phyloP scores from a whole-genome alignment of 1,140 invertebrate genomes.

The Solenopsis invicta region DNA sequence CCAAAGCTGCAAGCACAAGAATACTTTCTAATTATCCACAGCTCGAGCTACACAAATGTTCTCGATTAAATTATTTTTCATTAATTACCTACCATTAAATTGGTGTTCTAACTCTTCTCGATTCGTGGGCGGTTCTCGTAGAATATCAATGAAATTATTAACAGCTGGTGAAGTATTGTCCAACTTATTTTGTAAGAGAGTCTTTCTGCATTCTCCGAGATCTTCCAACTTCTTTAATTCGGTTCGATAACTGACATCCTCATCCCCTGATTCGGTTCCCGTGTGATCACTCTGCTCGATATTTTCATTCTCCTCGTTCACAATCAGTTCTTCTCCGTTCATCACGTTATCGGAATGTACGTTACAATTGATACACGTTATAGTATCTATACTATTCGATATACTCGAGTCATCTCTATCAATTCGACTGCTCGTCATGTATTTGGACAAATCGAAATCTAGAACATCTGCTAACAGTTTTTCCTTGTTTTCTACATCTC shows the following conservation, averaged over 20 bases:
- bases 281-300: slow-evolving; percentile 64
- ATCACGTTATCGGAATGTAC: slow-evolving; percentile 55
- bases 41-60: neutral
- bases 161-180: slow-evolving; percentile 54
- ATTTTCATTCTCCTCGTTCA: slow-evolving; percentile 53
- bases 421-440: slow-evolving; percentile 80
- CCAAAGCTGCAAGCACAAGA: slow-evolving; percentile 79
- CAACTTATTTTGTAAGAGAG: slow-evolving; percentile 76
- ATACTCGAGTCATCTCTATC: slow-evolving; percentile 55
- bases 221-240: slow-evolving; percentile 81
- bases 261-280: slow-evolving; percentile 67
- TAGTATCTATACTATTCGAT: slow-evolving; percentile 66
- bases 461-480: slow-evolving; percentile 87
- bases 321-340: slow-evolving; percentile 33
- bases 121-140: slow-evolving; percentile 63
- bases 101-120: slow-evolving; percentile 72
- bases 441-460: slow-evolving; percentile 86
- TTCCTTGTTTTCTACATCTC: slow-evolving; percentile 88
- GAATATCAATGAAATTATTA: slow-evolving; percentile 72
- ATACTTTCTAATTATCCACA: slow-evolving; percentile 31
- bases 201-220: slow-evolving; percentile 82
- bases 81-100: slow-evolving; percentile 80
- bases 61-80: neutral
- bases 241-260: slow-evolving; percentile 82
- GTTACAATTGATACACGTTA: slow-evolving; percentile 71